Percentiles rank a stretch among this genome's conserved stretches.
Conservation (phyloP, 2,797 vertebrate species). For the Gallirallus australis region DNA sequence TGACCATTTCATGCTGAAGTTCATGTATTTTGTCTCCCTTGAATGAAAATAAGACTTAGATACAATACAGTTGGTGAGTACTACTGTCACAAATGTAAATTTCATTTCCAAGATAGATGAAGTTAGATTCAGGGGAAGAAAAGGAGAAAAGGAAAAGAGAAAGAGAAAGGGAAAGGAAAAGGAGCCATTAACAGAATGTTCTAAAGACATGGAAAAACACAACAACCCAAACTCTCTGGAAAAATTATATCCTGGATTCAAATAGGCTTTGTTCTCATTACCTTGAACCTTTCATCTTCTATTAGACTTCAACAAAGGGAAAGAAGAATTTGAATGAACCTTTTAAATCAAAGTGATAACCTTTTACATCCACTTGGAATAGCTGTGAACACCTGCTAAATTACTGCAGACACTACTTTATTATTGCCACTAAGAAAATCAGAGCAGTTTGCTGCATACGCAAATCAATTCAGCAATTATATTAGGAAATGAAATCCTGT, state of each 20-base stretch:
- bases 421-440: slow-evolving; percentile 57
- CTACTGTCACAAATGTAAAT: not conserved
- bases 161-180: not conserved
- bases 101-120: not conserved
- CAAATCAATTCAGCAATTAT: slow-evolving; percentile 43
- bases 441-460: not conserved
- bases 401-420: slow-evolving; percentile 47
- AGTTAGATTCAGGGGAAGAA: accelerated
- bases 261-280: slow-evolving; percentile 34
- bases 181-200: not conserved
- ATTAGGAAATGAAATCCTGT: slow-evolving; percentile 35
- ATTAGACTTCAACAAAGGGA: slow-evolving; percentile 32
- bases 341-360: slow-evolving; percentile 65
- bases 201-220: not conserved
- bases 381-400: slow-evolving; percentile 63
- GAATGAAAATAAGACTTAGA: not conserved
- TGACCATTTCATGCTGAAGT: not conserved
- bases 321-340: slow-evolving; percentile 46
- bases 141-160: too few relatives aligned
- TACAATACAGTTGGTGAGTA: not conserved
- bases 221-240: not conserved
- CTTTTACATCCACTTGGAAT: slow-evolving; percentile 39
- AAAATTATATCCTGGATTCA: slow-evolving; percentile 8
- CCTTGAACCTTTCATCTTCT: slow-evolving; percentile 51
- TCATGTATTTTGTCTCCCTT: not conserved